These are phyloP conservation scores for Biston betularia DNA, from an alignment of 2,888 invertebrate genomes.

Conservation along the genomic window DNA sequence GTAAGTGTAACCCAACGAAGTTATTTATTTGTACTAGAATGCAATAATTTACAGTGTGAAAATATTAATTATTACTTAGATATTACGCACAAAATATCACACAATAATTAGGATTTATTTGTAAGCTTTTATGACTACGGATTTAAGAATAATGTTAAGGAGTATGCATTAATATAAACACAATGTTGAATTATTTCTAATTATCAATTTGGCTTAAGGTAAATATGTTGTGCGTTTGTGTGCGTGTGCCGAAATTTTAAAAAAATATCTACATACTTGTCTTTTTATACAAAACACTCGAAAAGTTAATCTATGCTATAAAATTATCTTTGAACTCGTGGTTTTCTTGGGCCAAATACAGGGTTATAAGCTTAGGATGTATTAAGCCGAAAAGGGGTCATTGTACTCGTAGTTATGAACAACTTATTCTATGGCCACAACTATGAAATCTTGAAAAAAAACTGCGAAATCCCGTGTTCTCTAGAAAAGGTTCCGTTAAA, in stretches of 20 bases:
- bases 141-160: background rate
- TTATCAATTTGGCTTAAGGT: background rate
- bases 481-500: too few relatives aligned
- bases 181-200: constrained; percentile 3
- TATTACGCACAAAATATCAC: constrained; percentile 56
- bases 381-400: too few relatives aligned
- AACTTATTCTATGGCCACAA: too few relatives aligned
- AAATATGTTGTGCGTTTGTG: constrained; percentile 1
- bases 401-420: too few relatives aligned
- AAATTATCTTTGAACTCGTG: too few relatives aligned
- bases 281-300: too few relatives aligned
- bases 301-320: background rate
- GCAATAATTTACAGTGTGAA: constrained; percentile 9
- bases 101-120: constrained; percentile 40
- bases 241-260: constrained; percentile 3
- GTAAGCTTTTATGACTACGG: constrained; percentile 35
- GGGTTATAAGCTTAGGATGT: too few relatives aligned
- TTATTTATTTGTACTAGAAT: constrained; percentile 17
- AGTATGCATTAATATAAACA: constrained; percentile 7
- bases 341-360: too few relatives aligned
- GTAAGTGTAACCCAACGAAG: constrained; percentile 17
- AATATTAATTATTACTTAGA: constrained; percentile 3
- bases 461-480: too few relatives aligned
- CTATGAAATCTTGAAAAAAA: too few relatives aligned
- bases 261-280: background rate